phyloP scores from a whole-genome alignment of 2,797 vertebrate genomes.

The Malurus leucopterus region DNA sequence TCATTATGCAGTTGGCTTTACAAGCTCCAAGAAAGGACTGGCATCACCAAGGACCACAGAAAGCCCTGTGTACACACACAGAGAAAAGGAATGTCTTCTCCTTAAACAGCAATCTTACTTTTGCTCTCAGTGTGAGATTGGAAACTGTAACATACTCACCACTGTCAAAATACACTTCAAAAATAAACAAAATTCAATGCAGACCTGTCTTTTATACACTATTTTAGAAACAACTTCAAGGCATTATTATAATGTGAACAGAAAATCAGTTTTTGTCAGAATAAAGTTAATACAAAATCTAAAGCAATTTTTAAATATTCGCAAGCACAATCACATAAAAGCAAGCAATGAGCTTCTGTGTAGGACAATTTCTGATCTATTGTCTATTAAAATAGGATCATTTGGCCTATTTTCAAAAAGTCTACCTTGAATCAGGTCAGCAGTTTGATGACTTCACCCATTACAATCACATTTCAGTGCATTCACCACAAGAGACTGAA shows the following conservation, averaged over 20 bases:
- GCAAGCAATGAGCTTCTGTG: neutral
- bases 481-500: neutral
- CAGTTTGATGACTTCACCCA: neutral
- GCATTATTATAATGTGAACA: neutral
- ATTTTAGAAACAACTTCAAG: neutral
- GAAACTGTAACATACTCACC: neutral
- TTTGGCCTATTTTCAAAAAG: slow-evolving; percentile 3
- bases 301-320: neutral
- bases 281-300: neutral
- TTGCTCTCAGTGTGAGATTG: neutral
- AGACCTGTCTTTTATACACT: neutral
- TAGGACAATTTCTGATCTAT: neutral
- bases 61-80: neutral
- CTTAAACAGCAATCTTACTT: neutral
- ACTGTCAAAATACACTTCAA: neutral
- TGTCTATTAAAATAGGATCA: neutral
- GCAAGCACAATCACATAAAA: neutral
- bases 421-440: neutral
- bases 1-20: neutral
- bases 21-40: neutral
- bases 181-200: neutral
- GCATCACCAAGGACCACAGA: neutral
- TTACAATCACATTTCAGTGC: neutral
- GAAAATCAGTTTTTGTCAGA: neutral
- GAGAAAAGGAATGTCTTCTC: neutral